Base-by-base conservation (phyloP, 1,140 invertebrate genomes). In the Panulirus ornatus region DNA sequence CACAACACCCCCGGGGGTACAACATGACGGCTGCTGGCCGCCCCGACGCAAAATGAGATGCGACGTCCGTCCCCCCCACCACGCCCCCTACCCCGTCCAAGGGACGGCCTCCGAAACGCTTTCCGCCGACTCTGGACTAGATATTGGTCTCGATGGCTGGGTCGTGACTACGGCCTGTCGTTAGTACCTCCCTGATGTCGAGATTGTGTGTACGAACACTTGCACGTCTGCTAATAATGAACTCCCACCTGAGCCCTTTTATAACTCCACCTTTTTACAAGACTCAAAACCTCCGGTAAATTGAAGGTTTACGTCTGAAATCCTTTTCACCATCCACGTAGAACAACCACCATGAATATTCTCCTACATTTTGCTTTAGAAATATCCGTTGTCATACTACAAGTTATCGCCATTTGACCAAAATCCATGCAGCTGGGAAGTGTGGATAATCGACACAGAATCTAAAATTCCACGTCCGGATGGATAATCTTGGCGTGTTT, bases 131-230 rank as follows among this genome's bases (percentile, higher is more conserved):
- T 30, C 86, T 71, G 78, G 75, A 88, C 51, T 71, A 82, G 78
- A 82, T 82, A 88, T 88, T 44, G 40, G 78, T 82, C 76, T 88
- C 19, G 76, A 71, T 81, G 78, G 54, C 78, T 42, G 16, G 36
- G 78, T 88, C 86, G 86, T 88, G 86, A 88, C 86, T 27, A 42
- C 40, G 1, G 22, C n/a, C 8, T 34, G 76, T 82, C 86, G 86
- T 88, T 82, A 88, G 58, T 38, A 88, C 86, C 81, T 81, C 78
- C n/a, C 82, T 82, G 86, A 82, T 88, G 30, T 42, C n/a, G 76
- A 73, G 73, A 82, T 82, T 73, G 58, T 73, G 58, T 54, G 78
- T 71, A 44, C 22, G 22, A 71, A 71, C 86, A 47, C 76, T 82
- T 70, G 76, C 54, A 47, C 86, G 34, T 58, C 34, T 51, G 78